phyloP scores from a whole-genome alignment of 2,113 vertebrate genomes.

The Pedionomus torquatus region DNA sequence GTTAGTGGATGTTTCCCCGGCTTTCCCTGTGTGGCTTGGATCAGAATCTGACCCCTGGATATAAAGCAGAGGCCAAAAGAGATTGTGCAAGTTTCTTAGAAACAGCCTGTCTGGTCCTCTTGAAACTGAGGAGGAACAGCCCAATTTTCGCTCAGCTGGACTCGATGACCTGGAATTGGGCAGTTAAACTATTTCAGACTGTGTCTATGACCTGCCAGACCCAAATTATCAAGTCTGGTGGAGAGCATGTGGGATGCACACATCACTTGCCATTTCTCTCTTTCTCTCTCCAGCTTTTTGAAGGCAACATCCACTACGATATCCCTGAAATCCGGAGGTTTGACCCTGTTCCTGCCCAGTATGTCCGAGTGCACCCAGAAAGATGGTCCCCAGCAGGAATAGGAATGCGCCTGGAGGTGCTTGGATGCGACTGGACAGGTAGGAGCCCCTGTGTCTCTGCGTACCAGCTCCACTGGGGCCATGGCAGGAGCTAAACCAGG shows the following conservation, averaged over 20 bases:
- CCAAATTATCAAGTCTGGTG: not conserved
- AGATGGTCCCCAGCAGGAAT: conserved; percentile 95
- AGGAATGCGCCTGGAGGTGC: conserved; percentile 95
- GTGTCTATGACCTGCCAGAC: not conserved
- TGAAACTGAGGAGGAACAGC: not conserved
- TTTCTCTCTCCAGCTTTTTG: conserved; percentile 84
- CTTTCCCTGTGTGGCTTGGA: not conserved
- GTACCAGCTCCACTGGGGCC: not conserved
- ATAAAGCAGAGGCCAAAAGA: not conserved
- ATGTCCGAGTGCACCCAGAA: conserved; percentile 90
- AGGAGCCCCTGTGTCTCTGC: not conserved
- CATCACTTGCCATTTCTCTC: not conserved
- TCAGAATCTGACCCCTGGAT: conserved; percentile 28
- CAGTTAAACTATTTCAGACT: not conserved
- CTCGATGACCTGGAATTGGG: fast-evolving
- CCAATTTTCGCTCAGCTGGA: not conserved
- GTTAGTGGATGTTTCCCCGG: not conserved
- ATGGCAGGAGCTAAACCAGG: not conserved
- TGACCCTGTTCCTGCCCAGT: conserved; percentile 90
- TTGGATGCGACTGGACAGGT: conserved; percentile 97
- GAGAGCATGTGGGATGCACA: not conserved
- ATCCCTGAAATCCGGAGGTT: conserved; percentile 94
- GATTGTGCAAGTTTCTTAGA: conserved; percentile 46
- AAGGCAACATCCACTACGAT: conserved; percentile 96
- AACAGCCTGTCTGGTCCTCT: not conserved